Percentiles rank a stretch among this genome's conserved stretches.
Evolutionary conservation across 2,888 invertebrate genomes (phyloP).

Genomic region (Papilio protenor): DNA sequence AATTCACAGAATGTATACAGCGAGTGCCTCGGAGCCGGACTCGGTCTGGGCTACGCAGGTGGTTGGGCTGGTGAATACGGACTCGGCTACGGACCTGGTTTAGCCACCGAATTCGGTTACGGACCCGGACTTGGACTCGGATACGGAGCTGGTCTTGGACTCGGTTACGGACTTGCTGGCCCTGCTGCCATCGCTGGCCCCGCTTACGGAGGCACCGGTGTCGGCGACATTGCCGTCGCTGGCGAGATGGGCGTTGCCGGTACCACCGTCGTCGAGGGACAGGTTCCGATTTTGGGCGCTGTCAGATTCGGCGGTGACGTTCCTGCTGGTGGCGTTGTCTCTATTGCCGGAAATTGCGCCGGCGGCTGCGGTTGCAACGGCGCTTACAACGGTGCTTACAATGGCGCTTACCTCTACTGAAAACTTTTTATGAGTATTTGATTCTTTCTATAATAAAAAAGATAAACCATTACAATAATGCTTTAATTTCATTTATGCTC

Average conservation of each 20-base stretch:
- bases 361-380: too few relatives aligned
- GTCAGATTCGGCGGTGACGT: slow-evolving; percentile 56
- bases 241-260: slow-evolving; percentile 56
- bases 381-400: too few relatives aligned
- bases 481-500: too few relatives aligned
- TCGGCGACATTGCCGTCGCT: slow-evolving; percentile 49
- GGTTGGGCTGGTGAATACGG: too few relatives aligned
- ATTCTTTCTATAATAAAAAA: too few relatives aligned
- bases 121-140: slow-evolving; percentile 35
- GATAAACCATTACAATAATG: too few relatives aligned
- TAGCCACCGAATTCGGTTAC: slow-evolving; percentile 23
- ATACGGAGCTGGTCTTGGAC: slow-evolving; percentile 27
- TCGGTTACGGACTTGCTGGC: slow-evolving; percentile 36
- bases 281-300: slow-evolving; percentile 55
- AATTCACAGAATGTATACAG: too few relatives aligned
- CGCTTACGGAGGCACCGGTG: slow-evolving; percentile 49
- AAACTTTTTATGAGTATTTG: too few relatives aligned
- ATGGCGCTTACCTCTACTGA: too few relatives aligned
- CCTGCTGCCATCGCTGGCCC: slow-evolving; percentile 33
- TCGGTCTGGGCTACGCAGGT: too few relatives aligned
- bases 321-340: slow-evolving; percentile 55
- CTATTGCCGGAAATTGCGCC: slow-evolving; percentile 48
- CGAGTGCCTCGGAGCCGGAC: too few relatives aligned
- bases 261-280: slow-evolving; percentile 52
- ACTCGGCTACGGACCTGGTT: not conserved